Evolutionary conservation across 2,797 vertebrate species (phyloP).

Genomic region (Fringilla coelebs): DNA sequence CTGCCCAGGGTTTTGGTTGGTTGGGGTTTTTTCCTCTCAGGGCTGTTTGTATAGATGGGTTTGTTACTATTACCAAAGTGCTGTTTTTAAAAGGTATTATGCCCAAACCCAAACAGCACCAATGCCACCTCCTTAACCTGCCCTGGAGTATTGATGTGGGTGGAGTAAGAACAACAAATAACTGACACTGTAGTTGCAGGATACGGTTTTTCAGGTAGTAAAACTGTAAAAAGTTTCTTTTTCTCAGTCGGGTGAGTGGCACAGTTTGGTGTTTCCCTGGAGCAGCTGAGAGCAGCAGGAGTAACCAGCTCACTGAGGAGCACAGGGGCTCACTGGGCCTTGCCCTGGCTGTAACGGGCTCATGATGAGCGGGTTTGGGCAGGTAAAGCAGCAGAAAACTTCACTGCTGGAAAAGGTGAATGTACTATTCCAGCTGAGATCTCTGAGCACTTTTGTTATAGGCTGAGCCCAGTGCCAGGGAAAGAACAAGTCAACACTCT

Average conservation of each 20-base stretch:
- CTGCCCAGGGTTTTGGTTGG: neutral
- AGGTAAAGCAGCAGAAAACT: neutral
- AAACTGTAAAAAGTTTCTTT: neutral
- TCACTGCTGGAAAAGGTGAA: neutral
- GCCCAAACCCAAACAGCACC: neutral
- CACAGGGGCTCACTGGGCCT: neutral
- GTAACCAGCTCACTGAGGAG: neutral
- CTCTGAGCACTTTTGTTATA: fast-evolving
- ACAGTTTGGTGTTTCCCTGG: neutral
- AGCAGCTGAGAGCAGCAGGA: neutral
- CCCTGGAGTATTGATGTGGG: neutral
- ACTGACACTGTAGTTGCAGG: neutral
- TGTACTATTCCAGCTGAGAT: neutral
- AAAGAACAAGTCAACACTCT: neutral
- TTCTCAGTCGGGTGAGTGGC: fast-evolving
- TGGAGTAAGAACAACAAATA: neutral
- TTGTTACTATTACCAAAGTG: neutral
- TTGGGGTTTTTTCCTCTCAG: neutral
- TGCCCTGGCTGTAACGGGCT: fast-evolving
- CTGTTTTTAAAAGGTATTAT: neutral
- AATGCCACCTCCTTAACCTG: neutral
- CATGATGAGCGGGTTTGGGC: fast-evolving
- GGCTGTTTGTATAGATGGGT: neutral
- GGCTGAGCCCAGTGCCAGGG: neutral
- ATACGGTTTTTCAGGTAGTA: neutral